A percentile compares a stretch with the other conserved stretches of the same genome.
phyloP scores from a whole-genome alignment of 2,797 vertebrate species.

The Danio kyathit region DNA sequence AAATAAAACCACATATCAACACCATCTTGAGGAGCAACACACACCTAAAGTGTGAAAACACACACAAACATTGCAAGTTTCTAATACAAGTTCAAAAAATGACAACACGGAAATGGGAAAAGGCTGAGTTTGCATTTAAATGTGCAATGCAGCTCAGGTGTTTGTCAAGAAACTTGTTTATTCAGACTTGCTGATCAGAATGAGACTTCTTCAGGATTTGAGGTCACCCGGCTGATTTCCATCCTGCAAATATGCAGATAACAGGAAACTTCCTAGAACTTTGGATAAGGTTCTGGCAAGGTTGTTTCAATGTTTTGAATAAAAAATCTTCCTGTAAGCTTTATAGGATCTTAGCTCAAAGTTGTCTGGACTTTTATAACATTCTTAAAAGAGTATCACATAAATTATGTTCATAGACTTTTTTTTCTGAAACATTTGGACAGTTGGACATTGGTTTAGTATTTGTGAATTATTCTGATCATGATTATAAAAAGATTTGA shows the following conservation, averaged over 20 bases:
- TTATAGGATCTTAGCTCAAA: too few species aligned
- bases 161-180: conserved; percentile 42
- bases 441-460: too few species aligned
- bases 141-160: conserved; percentile 26
- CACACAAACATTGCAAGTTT: conserved; percentile 24
- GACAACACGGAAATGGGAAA: not conserved
- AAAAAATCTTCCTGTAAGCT: too few species aligned
- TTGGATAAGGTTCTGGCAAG: too few species aligned
- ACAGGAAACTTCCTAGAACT: too few species aligned
- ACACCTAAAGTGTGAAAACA: not conserved
- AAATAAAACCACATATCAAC: conserved; percentile 9
- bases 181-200: not conserved
- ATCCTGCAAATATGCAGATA: not conserved
- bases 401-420: too few species aligned
- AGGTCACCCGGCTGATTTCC: conserved; percentile 1
- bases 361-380: too few species aligned
- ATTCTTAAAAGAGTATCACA: too few species aligned
- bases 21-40: not conserved
- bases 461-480: too few species aligned
- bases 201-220: not conserved
- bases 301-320: too few species aligned
- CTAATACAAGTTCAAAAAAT: conserved; percentile 10
- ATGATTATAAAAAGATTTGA: too few species aligned
- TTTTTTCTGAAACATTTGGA: too few species aligned
- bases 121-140: conserved; percentile 6